Evolutionary conservation across 2,888 invertebrate species (phyloP), one percentile per base, ranked within the genome.

Genomic region (Miltochrista miniata): DNA sequence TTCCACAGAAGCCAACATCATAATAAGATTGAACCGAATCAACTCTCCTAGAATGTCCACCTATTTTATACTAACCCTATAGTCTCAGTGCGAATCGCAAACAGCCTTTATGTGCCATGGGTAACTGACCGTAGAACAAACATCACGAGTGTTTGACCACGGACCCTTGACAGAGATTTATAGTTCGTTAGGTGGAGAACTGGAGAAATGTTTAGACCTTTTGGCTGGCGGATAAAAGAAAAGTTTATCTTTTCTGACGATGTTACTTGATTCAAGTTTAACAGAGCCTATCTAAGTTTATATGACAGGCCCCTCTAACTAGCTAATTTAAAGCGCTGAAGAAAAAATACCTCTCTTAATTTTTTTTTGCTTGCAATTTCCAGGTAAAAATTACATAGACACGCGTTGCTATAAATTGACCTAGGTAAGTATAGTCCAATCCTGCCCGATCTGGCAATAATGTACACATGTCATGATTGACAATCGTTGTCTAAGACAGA

Each of bases 101-200:
- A 87, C 79, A 85, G 76, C 71, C 76, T 74, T 73, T 83, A 83
- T 84, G 79, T 85, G 76, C 77, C 68, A 74, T 76, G 82, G 69
- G 74, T 90, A 90, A 90, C 91, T 90, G 90, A 92, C 91, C 91
- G 90, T 91, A 74, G 72, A 68, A 77, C 86, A 91, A 90, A 90
- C 83, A 89, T 53, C 54, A 51, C 57, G 64, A 61, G 63, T 74
- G 70, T 70, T 72, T 71, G 71, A 56, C 54, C 59, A 69, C 59
- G 60, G 68, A 62, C 70, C 73, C 62, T 54, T 60, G 46, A 57
- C 71, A 70, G n/a, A 40, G 72, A 70, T 76, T 74, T 75, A 74
- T 80, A 85, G 79, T 85, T 83, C 81, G 78, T 85, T 85, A 81
- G 67, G 67, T 56, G 43, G 44, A 39, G 31, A 57, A 47, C 67